These are phyloP conservation scores for Thymelicus acteon DNA, from an alignment of 2,888 invertebrate species.

Conservation along the genomic window DNA sequence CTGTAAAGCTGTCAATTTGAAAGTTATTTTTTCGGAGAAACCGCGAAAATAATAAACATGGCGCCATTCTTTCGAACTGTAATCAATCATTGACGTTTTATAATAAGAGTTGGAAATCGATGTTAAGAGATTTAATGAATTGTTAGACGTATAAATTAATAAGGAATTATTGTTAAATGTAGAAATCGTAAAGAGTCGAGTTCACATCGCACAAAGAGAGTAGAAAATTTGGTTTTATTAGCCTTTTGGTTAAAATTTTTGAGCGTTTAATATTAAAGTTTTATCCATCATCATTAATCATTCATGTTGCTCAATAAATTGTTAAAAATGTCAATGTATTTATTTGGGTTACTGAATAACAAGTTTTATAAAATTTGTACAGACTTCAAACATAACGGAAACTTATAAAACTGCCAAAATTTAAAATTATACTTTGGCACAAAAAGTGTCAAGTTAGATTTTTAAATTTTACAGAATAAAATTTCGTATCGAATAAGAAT, in stretches of 20 bases:
- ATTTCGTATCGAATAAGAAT: slow-evolving; percentile 18
- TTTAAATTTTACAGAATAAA: slow-evolving; percentile 7
- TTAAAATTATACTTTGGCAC: slow-evolving; percentile 2
- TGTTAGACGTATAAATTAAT: slow-evolving; percentile 58
- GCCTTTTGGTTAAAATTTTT: slow-evolving; percentile 40
- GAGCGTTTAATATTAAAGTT: slow-evolving; percentile 28
- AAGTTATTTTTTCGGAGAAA: slow-evolving; percentile 1
- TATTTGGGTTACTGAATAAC: background rate
- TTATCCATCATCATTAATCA: background rate
- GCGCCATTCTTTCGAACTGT: slow-evolving; percentile 48
- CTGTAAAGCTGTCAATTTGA: slow-evolving; percentile 32
- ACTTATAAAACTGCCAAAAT: slow-evolving; percentile 26
- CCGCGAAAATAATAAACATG: slow-evolving; percentile 26
- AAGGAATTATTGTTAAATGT: slow-evolving; percentile 68
- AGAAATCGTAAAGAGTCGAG: slow-evolving; percentile 70
- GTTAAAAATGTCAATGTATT: background rate
- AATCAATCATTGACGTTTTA: slow-evolving; percentile 65
- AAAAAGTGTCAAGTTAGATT: slow-evolving; percentile 21
- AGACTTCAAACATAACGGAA: background rate
- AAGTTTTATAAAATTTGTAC: slow-evolving; percentile 2
- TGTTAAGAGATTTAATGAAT: slow-evolving; percentile 67
- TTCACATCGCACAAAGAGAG: slow-evolving; percentile 77
- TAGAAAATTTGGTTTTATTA: slow-evolving; percentile 52
- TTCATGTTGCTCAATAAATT: slow-evolving; percentile 29
- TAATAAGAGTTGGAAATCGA: slow-evolving; percentile 59